Conservation (phyloP, 2,797 vertebrate species). For the Microctenopoma steveboyesi region DNA sequence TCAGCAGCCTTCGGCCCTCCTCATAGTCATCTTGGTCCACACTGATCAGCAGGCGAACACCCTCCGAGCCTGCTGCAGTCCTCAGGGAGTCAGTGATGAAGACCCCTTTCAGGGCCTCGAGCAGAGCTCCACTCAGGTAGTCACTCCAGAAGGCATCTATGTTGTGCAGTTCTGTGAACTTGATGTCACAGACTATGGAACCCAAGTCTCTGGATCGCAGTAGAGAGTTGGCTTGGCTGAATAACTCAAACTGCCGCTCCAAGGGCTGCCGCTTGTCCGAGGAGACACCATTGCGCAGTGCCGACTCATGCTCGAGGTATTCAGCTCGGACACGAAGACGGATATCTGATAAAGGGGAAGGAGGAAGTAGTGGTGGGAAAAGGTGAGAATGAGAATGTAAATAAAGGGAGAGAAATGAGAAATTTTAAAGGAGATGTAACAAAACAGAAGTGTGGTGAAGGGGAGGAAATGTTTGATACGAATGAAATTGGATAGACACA, state of each 20-base stretch:
- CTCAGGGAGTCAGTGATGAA: slow-evolving; percentile 93
- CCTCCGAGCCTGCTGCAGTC: slow-evolving; percentile 89
- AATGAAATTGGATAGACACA: slow-evolving; percentile 32
- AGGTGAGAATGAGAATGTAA: slow-evolving; percentile 3
- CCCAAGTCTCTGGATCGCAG: slow-evolving; percentile 90
- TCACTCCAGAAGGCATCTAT: slow-evolving; percentile 94
- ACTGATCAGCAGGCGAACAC: slow-evolving; percentile 90
- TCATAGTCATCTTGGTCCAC: slow-evolving; percentile 96
- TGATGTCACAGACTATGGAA: slow-evolving; percentile 93
- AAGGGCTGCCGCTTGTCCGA: slow-evolving; percentile 89
- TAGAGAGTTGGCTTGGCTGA: slow-evolving; percentile 88
- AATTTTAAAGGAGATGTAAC: slow-evolving; percentile 3
- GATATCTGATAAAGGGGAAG: slow-evolving; percentile 82
- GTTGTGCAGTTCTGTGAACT: slow-evolving; percentile 92
- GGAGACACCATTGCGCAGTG: slow-evolving; percentile 87
- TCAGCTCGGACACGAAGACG: slow-evolving; percentile 91
- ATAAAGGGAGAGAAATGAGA: slow-evolving; percentile 7
- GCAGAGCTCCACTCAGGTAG: slow-evolving; percentile 91
- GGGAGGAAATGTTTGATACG: slow-evolving; percentile 19
- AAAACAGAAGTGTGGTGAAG: slow-evolving; percentile 23
- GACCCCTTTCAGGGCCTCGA: slow-evolving; percentile 92
- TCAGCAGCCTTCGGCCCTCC: slow-evolving; percentile 85
- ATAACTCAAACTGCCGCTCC: slow-evolving; percentile 91
- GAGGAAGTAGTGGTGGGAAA: slow-evolving; percentile 31
- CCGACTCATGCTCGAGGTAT: slow-evolving; percentile 90